Evolutionary conservation across 2,113 vertebrate species (phyloP), one percentile per base, ranked within the genome.

Genomic region (Caranx melampygus): DNA sequence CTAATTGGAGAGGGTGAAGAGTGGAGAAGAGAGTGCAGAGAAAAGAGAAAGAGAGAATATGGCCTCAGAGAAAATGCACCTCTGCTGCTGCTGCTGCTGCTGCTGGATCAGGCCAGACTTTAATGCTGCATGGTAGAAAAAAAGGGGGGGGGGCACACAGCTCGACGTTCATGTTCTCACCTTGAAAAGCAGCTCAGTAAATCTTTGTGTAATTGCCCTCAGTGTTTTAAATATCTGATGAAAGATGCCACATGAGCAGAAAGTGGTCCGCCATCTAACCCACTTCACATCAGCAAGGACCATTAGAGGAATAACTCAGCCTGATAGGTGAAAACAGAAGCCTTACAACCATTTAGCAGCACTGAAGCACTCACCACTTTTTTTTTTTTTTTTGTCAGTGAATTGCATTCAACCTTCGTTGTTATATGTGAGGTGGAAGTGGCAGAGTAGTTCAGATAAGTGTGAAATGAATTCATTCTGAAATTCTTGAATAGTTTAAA

Each of bases 1-100:
- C 91, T 94, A 94, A 94, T 94, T 94, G 93, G 92, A 93, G 89
- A 94, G 88, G 88, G 87, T 91, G 91, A 92, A 92, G 90, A 93
- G 92, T 81, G 83, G 76, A 82, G 85, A 71, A 75, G 88, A 91
- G 81, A 89, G 86, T 21, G 68, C 55, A 83, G 81, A 79, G 86
- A 68, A 87, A 86, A 83, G 82, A 81, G 83, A 86, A 88, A 90
- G 80, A 79, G 84, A 90, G 89, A 92, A 87, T 60, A 90, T 79
- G 85, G 81, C 81, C 78, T 75, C 81, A 21, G 71, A 88, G 85
- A 87, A 89, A 82, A 85, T 78, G 87, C 84, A 90, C 81, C 84
- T 84, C 82, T 33, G 87, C 75, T 76, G 67, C 64, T 2, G n/a
- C 26, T 26, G 26, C 26, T 26, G 26, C 26, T 26, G 26, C 26